Conservation (phyloP, 2,113 vertebrate species). For the Platysteira castanea region DNA sequence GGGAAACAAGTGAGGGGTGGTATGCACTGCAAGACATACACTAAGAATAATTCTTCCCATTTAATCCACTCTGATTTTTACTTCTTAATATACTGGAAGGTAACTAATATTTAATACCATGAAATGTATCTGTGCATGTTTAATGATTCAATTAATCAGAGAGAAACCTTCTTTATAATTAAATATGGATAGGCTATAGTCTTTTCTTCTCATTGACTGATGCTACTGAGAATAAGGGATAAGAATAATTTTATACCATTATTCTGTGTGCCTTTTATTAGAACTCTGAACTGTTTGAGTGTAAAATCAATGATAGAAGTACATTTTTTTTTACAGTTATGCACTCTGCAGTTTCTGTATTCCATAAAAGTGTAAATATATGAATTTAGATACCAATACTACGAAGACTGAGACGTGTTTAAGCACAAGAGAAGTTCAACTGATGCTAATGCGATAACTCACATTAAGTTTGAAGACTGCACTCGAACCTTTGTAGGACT, state of each 20-base stretch:
- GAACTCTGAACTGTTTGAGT: conserved; percentile 49
- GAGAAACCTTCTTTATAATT: conserved; percentile 70
- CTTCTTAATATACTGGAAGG: conserved; percentile 64
- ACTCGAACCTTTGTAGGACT: not conserved
- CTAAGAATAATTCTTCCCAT: conserved; percentile 53
- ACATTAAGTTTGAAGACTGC: not conserved
- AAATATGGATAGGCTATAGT: conserved; percentile 70
- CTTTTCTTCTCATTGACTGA: conserved; percentile 63
- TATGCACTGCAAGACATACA: not conserved
- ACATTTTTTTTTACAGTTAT: not conserved
- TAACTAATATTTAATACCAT: conserved; percentile 70
- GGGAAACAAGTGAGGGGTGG: conserved; percentile 55
- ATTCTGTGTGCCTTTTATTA: conserved; percentile 60
- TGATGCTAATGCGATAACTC: not conserved
- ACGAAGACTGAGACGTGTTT: not conserved
- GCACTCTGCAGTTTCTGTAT: not conserved
- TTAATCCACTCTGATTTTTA: conserved; percentile 62
- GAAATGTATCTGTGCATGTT: conserved; percentile 69
- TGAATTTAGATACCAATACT: conserved; percentile 17
- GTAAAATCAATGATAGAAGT: not conserved
- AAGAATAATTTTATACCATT: conserved; percentile 57
- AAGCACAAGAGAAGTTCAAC: not conserved
- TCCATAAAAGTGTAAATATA: conserved; percentile 38
- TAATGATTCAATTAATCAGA: conserved; percentile 74
- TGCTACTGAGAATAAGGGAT: conserved; percentile 63